Percentiles rank a stretch among this genome's conserved stretches.
phyloP scores from a whole-genome alignment of 2,888 invertebrate species.

The Dynastes hyllus region DNA sequence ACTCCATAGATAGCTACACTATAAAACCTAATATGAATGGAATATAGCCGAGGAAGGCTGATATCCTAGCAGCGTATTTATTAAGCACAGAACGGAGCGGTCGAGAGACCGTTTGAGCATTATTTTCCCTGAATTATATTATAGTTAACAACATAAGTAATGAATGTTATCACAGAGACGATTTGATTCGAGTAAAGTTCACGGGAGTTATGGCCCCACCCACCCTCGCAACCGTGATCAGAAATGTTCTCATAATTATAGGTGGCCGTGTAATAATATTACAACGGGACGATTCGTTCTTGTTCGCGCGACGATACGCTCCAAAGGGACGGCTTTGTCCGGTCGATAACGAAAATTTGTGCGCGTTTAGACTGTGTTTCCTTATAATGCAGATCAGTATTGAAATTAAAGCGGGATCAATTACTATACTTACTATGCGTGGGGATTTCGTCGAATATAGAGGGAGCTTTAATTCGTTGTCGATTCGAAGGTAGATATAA shows the following conservation, averaged over 20 bases:
- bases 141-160: conserved; percentile 53
- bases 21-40: not conserved
- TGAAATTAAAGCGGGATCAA: conserved; percentile 55
- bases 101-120: conserved; percentile 42
- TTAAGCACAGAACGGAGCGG: conserved; percentile 36
- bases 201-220: conserved; percentile 57
- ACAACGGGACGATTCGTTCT: conserved; percentile 45
- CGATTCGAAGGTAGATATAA: not conserved
- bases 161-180: conserved; percentile 54
- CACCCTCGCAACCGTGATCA: conserved; percentile 59
- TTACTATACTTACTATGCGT: conserved; percentile 50
- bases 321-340: not conserved
- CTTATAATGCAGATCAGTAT: conserved; percentile 57
- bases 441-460: conserved; percentile 34
- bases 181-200: conserved; percentile 60
- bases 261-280: conserved; percentile 59
- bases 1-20: not conserved
- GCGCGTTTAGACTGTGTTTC: conserved; percentile 52
- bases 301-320: not conserved
- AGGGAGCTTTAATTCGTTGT: conserved; percentile 27
- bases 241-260: conserved; percentile 60
- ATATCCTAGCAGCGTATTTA: conserved; percentile 7
- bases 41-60: not conserved
- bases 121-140: conserved; percentile 52
- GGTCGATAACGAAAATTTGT: conserved; percentile 49